Percentiles rank a stretch among this genome's conserved stretches.
These are phyloP conservation scores for Nomada hirtipes DNA, from an alignment of 2,888 invertebrate genomes.

Conservation along the genomic window DNA sequence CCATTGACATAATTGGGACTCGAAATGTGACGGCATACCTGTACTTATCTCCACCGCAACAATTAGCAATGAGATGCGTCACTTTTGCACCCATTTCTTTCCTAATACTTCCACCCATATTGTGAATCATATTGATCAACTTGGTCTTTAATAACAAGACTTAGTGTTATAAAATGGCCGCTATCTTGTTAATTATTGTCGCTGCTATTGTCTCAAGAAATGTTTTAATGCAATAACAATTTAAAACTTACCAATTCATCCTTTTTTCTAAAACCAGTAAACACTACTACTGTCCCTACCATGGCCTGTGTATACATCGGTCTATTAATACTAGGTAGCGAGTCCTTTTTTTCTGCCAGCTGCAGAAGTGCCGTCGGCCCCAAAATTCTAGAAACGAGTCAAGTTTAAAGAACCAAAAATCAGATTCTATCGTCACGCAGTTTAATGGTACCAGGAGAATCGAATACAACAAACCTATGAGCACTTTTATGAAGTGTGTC, in stretches of 20 bases:
- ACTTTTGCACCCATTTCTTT: conserved; percentile 95
- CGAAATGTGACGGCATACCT: conserved; percentile 96
- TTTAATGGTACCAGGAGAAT: background rate
- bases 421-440: conserved; percentile 55
- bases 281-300: conserved; percentile 95
- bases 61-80: conserved; percentile 96
- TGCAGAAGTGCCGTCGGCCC: conserved; percentile 93
- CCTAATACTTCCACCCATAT: conserved; percentile 98
- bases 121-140: conserved; percentile 95
- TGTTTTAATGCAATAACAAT: background rate
- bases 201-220: background rate
- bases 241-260: conserved; percentile 91
- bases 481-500: conserved; percentile 88
- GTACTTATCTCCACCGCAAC: conserved; percentile 96
- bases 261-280: conserved; percentile 95
- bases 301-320: conserved; percentile 95
- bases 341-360: conserved; percentile 89
- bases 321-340: conserved; percentile 90
- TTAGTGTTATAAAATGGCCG: background rate
- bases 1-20: conserved; percentile 93
- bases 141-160: conserved; percentile 87
- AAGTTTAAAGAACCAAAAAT: conserved; percentile 46
- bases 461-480: conserved; percentile 85
- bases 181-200: background rate
- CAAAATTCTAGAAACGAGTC: conserved; percentile 87